A percentile compares a stretch with the other conserved stretches of the same genome.
phyloP scores from a whole-genome alignment of 2,888 invertebrate genomes.

The Rambutsinella grinnellia region DNA sequence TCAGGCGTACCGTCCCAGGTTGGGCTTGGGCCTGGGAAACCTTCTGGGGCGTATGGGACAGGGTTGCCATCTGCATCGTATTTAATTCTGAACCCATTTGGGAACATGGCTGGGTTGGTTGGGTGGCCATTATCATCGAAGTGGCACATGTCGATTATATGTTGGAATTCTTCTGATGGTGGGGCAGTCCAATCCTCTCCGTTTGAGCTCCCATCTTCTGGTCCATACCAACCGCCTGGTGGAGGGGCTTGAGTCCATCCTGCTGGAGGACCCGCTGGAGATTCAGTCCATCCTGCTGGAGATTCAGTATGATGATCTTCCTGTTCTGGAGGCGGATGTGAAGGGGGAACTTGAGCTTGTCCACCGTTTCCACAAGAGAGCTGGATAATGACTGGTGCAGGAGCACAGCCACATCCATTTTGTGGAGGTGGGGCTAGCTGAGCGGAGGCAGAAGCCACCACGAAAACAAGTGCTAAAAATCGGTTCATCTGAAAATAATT shows the following conservation, averaged over 20 bases:
- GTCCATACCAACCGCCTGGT: neutral
- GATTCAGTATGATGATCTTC: neutral
- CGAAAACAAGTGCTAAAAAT: neutral
- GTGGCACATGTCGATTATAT: neutral
- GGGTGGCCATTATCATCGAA: slow-evolving; percentile 9
- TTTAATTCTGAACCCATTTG: neutral
- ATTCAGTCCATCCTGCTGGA: neutral
- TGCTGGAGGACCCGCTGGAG: neutral
- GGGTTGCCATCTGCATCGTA: neutral
- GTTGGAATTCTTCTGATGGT: neutral
- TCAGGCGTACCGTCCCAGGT: slow-evolving; percentile 2
- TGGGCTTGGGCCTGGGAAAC: neutral
- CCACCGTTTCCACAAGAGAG: slow-evolving; percentile 16
- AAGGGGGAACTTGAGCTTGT: neutral
- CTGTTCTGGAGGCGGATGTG: slow-evolving; percentile 5
- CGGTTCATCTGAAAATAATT: slow-evolving; percentile 7
- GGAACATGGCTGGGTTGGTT: slow-evolving; percentile 3
- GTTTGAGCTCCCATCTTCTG: too few species aligned
- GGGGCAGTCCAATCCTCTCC: neutral
- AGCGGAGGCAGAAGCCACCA: slow-evolving; percentile 3
- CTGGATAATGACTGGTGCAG: slow-evolving; percentile 5
- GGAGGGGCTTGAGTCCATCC: neutral
- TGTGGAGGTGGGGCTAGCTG: neutral
- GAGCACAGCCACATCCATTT: slow-evolving; percentile 7
- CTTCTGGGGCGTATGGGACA: neutral